Evolutionary conservation across 2,797 vertebrate species (phyloP).

Genomic region (Chaetodon trifasciatus): DNA sequence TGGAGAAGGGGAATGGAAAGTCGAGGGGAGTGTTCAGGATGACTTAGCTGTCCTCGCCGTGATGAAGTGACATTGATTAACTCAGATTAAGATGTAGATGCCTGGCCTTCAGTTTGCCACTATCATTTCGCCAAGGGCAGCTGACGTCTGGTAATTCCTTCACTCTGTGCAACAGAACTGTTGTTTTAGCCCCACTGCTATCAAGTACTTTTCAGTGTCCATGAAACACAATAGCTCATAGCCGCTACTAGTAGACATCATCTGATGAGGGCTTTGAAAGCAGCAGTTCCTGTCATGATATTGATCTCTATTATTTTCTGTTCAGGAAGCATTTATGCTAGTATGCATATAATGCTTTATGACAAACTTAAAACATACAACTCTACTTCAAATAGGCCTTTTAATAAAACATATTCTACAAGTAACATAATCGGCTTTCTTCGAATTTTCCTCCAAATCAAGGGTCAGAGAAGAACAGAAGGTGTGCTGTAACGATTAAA

Average conservation of each 20-base stretch:
- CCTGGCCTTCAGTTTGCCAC: conserved; percentile 44
- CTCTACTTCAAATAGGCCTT: not conserved
- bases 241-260: not conserved
- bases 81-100: conserved; percentile 67
- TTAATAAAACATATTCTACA: not conserved
- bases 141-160: conserved; percentile 13
- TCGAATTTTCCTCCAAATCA: not conserved
- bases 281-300: not conserved
- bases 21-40: conserved; percentile 64
- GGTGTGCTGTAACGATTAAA: not conserved
- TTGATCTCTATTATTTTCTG: too few relatives aligned
- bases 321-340: not conserved
- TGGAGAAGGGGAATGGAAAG: conserved; percentile 57
- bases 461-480: not conserved
- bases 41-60: conserved; percentile 59
- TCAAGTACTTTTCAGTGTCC: conserved; percentile 5
- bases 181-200: not conserved
- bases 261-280: conserved; percentile 1
- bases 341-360: not conserved
- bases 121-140: conserved; percentile 26
- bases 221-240: conserved; percentile 9
- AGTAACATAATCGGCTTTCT: not conserved
- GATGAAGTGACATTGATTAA: conserved; percentile 73
- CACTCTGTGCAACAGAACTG: not conserved
- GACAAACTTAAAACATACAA: not conserved